These are phyloP conservation scores for Cecidostiba fungosa DNA, from an alignment of 2,888 invertebrate genomes.

Conservation along the genomic window DNA sequence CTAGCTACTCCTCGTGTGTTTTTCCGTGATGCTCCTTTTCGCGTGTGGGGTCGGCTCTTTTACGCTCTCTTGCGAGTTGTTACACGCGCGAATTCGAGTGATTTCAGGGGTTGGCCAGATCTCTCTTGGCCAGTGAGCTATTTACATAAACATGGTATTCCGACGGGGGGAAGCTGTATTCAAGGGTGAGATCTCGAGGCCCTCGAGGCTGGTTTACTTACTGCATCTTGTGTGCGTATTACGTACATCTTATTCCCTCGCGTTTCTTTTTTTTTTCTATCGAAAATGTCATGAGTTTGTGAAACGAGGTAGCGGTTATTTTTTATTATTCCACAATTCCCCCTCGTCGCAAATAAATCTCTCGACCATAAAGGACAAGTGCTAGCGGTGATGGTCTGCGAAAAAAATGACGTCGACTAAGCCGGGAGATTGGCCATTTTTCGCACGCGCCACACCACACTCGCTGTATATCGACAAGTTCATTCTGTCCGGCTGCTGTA, in stretches of 20 bases:
- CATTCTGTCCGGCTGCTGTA: not conserved
- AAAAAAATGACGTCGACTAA: conserved; percentile 54
- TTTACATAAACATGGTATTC: conserved; percentile 61
- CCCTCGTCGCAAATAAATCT: conserved; percentile 49
- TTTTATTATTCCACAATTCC: not conserved
- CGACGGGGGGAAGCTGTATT: conserved; percentile 7
- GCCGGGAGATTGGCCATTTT: conserved; percentile 55
- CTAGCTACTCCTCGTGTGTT: not conserved
- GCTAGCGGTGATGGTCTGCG: conserved; percentile 1
- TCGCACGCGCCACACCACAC: not conserved
- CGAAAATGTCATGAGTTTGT: not conserved
- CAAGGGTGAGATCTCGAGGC: conserved; percentile 15
- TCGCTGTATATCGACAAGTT: conserved; percentile 40
- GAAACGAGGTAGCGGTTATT: not conserved
- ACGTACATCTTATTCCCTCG: not conserved
- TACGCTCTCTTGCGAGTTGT: conserved; percentile 46
- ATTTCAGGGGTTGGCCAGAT: conserved; percentile 34
- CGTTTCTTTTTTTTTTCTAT: not conserved
- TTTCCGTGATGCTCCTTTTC: conserved; percentile 14
- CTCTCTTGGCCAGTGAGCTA: conserved; percentile 19
- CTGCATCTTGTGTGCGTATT: not conserved
- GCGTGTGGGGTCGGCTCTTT: conserved; percentile 19
- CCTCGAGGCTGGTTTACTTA: not conserved
- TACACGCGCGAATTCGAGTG: conserved; percentile 42
- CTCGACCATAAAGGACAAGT: conserved; percentile 59